Evolutionary conservation across 2,113 vertebrate species (phyloP).

Genomic region (Donacobius atricapilla): DNA sequence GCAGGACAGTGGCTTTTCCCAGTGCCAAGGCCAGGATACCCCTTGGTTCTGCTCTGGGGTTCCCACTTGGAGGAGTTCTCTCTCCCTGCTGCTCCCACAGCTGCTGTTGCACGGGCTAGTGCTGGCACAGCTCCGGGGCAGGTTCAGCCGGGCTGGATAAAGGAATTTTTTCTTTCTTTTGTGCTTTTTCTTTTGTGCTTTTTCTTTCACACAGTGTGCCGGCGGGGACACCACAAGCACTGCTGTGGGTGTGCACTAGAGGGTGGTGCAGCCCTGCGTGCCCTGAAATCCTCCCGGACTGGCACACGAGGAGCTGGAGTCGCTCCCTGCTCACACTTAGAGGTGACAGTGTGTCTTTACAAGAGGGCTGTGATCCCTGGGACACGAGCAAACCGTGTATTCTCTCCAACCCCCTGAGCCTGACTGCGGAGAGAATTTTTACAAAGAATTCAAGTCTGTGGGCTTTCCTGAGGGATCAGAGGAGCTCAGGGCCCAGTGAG

Average conservation of each 20-base stretch:
- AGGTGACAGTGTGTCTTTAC: background rate
- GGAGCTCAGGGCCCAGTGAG: background rate
- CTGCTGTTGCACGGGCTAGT: background rate
- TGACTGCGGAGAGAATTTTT: background rate
- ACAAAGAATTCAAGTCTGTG: background rate
- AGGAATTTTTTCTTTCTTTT: background rate
- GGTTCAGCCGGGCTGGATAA: background rate
- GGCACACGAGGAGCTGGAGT: background rate
- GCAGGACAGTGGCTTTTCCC: background rate
- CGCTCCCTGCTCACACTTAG: fast-evolving
- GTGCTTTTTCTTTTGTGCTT: background rate
- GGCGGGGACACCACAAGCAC: background rate
- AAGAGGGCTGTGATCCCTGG: fast-evolving
- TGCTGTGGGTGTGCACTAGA: background rate
- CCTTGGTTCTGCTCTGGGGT: background rate
- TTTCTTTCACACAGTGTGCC: fast-evolving
- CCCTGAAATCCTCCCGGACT: fast-evolving
- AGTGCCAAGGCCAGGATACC: background rate
- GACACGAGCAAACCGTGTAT: fast-evolving
- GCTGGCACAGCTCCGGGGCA: background rate
- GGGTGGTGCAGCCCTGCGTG: background rate
- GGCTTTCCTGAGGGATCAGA: background rate
- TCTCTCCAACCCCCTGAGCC: background rate
- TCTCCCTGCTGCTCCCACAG: background rate
- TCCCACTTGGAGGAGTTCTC: fast-evolving